Conservation (phyloP, 2,113 vertebrate genomes). For the Noctilio leporinus region DNA sequence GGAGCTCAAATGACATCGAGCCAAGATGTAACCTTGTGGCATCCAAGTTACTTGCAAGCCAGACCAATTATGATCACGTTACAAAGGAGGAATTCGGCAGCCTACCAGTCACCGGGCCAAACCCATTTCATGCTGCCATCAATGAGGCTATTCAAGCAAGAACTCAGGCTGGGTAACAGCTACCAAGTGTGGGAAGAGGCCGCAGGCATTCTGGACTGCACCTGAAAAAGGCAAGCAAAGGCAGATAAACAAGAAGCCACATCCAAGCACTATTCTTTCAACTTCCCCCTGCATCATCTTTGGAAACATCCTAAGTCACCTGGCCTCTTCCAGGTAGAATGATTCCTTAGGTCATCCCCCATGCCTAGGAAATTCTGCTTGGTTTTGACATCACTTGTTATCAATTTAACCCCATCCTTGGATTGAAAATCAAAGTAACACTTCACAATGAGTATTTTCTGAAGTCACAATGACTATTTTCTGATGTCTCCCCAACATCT, state of each 20-base stretch:
- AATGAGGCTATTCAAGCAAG: not conserved
- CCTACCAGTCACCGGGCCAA: not conserved
- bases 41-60: not conserved
- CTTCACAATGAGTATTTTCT: not conserved
- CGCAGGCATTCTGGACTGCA: too few relatives aligned
- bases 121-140: not conserved
- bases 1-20: not conserved
- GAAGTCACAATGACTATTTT: not conserved
- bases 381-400: not conserved
- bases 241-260: not conserved
- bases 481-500: not conserved
- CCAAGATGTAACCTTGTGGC: not conserved
- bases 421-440: not conserved
- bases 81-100: not conserved
- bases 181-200: not conserved
- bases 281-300: too few relatives aligned
- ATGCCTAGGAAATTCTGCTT: too few relatives aligned
- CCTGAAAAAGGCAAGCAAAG: not conserved
- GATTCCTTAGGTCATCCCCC: too few relatives aligned
- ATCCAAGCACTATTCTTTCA: not conserved
- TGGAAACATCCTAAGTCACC: not conserved
- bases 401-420: not conserved
- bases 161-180: not conserved
- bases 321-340: not conserved
- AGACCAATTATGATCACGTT: not conserved